Base-by-base conservation (phyloP, 2,797 vertebrate species). In the Silurus aristotelis region DNA sequence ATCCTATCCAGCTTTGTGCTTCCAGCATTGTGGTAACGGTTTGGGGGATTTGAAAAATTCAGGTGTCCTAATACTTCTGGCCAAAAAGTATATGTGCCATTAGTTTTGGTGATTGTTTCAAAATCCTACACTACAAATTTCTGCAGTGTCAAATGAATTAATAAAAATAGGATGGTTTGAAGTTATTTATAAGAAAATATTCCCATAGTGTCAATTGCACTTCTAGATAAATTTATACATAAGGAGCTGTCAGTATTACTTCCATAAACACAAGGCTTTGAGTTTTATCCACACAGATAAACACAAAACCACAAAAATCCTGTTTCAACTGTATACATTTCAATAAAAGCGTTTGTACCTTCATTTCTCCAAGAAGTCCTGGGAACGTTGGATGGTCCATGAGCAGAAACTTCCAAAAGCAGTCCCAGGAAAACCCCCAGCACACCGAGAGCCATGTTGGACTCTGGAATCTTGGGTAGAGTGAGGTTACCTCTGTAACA, bases 331-430 rank as follows among this genome's bases (percentile, higher is more conserved):
- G 10, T 58, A 15, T 58, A 5, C 20, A 17, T 60, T 17, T 25
- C 63, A 46, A 66, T 31, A 80, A 9, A 68, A 20, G 38, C 25
- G 19, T 10, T 8, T 6, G 64, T 95, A 99, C 98, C 98, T 94
- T 95, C 94, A 86, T 96, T 95, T 84, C 95, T 97, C 97, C 98
- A 99, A 27, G 96, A 97, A 77, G 96, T 96, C 84, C 98, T 94
- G 3, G 98, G 97, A 46, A 96, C 90, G 61, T 92, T 92, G 76
- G 94, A 94, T 5, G 97, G 96, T 15, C 96, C 97, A 25, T 98
- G 97, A 0, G 96, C 94, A 86, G 94, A 91, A 8, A 95, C 94
- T 84, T 95, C 94, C 13, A 98, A 89, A 73, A 96, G 91, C 83
- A 97, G 90, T 79, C 93, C 91, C 90, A 97, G 93, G 88, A 96